These are phyloP conservation scores for Vespertilio murinus DNA, from an alignment of 2,797 vertebrate genomes.

Conservation along the genomic window DNA sequence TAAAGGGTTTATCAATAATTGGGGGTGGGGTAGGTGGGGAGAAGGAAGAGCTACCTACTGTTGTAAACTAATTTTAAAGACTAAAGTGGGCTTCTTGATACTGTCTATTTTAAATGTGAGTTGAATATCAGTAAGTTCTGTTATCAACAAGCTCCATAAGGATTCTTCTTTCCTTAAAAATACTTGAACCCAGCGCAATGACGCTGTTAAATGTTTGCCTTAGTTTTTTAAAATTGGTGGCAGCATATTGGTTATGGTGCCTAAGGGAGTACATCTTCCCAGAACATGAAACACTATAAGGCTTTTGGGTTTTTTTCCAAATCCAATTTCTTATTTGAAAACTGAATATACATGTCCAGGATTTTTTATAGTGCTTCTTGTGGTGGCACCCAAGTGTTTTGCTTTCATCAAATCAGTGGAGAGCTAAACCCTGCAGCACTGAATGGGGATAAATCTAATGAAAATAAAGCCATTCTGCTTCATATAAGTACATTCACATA, in stretches of 20 bases:
- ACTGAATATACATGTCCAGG: slow-evolving; percentile 8
- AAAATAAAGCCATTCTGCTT: slow-evolving; percentile 28
- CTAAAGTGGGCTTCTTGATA: background rate
- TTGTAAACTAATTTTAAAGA: background rate
- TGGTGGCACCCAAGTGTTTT: slow-evolving; percentile 26
- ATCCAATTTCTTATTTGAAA: slow-evolving; percentile 45
- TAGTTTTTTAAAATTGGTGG: background rate
- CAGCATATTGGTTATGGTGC: background rate
- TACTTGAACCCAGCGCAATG: background rate
- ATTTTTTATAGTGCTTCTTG: slow-evolving; percentile 22
- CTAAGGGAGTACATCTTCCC: background rate
- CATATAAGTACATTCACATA: slow-evolving; percentile 36
- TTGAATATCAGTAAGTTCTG: background rate
- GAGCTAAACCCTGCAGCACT: background rate
- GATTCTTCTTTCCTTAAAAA: background rate
- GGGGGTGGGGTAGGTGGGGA: too few species aligned
- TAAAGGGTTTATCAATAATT: background rate
- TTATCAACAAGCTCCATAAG: background rate
- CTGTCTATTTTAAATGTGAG: background rate
- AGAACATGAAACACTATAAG: background rate
- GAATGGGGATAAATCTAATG: slow-evolving; percentile 17
- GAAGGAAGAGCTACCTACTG: background rate
- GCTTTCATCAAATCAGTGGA: slow-evolving; percentile 26
- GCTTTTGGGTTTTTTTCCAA: background rate
- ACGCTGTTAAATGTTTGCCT: background rate